Conservation (phyloP, 2,113 vertebrate species). For the Osmerus mordax region DNA sequence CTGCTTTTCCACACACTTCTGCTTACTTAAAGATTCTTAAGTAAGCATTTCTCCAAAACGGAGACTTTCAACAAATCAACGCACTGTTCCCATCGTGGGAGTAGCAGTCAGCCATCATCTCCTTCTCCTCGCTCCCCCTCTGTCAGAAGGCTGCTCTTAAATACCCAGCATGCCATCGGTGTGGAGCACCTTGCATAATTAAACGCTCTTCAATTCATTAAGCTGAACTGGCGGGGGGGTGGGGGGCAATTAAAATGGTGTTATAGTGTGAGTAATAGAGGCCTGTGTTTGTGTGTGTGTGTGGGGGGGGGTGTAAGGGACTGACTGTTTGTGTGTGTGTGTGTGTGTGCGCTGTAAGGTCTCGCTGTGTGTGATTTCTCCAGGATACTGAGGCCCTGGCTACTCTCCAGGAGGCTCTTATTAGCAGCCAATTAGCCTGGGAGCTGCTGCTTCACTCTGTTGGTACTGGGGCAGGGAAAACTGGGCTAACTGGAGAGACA, state of each 20-base stretch:
- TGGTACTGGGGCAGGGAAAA: too few species aligned
- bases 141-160: neutral
- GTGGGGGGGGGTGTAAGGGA: neutral
- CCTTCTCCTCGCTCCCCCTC: too few species aligned
- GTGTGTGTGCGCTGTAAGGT: neutral
- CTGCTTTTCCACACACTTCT: too few species aligned
- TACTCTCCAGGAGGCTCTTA: neutral
- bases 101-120: neutral
- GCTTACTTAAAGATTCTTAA: too few species aligned
- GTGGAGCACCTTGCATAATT: slow-evolving; percentile 50
- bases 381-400: neutral
- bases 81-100: too few species aligned
- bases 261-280: slow-evolving; percentile 32
- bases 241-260: slow-evolving; percentile 43
- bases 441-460: neutral
- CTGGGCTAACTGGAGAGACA: too few species aligned
- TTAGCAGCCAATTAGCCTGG: neutral
- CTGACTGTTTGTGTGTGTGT: neutral
- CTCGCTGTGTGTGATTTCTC: neutral
- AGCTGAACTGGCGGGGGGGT: slow-evolving; percentile 36
- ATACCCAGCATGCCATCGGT: slow-evolving; percentile 24
- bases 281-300: neutral
- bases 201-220: slow-evolving; percentile 42
- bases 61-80: too few species aligned
- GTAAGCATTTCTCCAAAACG: too few species aligned